These are phyloP conservation scores for Zoanthus gigantus DNA, from an alignment of 92 coral and sea anemone genomes.

Conservation along the genomic window DNA sequence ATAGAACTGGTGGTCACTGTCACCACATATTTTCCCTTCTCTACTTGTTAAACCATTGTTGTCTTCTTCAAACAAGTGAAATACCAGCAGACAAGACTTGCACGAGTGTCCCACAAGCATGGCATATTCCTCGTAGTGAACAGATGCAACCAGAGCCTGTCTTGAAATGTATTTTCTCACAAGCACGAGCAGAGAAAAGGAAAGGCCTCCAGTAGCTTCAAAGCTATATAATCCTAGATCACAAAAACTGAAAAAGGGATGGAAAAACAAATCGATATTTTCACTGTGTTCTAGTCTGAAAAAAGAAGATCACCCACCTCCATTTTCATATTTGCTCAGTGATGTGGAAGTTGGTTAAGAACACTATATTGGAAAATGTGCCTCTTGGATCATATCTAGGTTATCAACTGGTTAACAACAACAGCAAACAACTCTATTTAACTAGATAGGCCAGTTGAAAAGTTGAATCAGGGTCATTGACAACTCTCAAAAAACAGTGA, in stretches of 20 bases:
- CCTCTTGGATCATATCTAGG: constrained; percentile 15
- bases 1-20: background rate
- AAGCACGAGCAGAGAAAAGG: background rate
- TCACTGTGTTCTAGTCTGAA: background rate
- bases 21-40: constrained; percentile 1
- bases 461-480: background rate
- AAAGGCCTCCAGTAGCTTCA: constrained; percentile 1
- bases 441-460: background rate
- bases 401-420: background rate
- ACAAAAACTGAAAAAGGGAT: background rate
- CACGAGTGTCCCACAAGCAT: constrained; percentile 1
- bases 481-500: constrained; percentile 7
- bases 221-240: background rate
- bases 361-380: background rate
- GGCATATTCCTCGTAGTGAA: background rate
- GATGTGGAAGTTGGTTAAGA: background rate
- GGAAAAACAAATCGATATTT: background rate
- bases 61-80: background rate
- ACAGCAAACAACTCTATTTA: background rate
- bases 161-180: background rate
- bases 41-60: background rate
- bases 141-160: background rate
- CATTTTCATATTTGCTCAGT: background rate
- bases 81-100: constrained; percentile 2
- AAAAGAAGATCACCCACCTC: background rate